Percentiles rank a stretch among this genome's conserved stretches.
These are phyloP conservation scores for Sipha maydis DNA, from an alignment of 2,888 invertebrate genomes.

Conservation along the genomic window DNA sequence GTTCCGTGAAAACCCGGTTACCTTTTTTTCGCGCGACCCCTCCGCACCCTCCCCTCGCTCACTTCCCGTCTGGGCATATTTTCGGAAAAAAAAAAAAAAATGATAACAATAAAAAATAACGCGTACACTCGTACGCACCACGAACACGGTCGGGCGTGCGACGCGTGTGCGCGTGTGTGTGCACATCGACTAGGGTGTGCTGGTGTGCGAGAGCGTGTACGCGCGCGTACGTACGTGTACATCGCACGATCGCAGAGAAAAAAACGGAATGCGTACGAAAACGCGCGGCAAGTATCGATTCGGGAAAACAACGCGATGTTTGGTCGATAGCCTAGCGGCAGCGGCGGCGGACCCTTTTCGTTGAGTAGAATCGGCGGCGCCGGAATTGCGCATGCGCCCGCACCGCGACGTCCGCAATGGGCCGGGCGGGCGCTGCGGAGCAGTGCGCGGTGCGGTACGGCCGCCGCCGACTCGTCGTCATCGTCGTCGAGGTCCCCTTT, in stretches of 20 bases:
- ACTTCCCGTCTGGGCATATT: too few species aligned
- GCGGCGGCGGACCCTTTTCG: slow-evolving; percentile 52
- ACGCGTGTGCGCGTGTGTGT: not conserved
- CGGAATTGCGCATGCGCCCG: slow-evolving; percentile 33
- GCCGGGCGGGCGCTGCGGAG: not conserved
- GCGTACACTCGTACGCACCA: too few species aligned
- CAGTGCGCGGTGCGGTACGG: not conserved
- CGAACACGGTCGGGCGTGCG: too few species aligned
- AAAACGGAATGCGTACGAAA: slow-evolving; percentile 20
- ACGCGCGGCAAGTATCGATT: slow-evolving; percentile 53
- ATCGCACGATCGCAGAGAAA: not conserved
- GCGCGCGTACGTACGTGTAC: not conserved
- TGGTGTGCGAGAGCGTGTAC: not conserved
- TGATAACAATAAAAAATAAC: too few species aligned
- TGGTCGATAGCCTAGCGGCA: slow-evolving; percentile 54
- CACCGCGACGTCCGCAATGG: not conserved
- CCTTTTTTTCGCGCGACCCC: too few species aligned
- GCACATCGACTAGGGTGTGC: not conserved
- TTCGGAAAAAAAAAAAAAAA: too few species aligned
- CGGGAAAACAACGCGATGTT: slow-evolving; percentile 57
- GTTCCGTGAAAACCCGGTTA: too few species aligned
- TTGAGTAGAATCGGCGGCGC: slow-evolving; percentile 17
- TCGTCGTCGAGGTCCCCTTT: slow-evolving; percentile 41
- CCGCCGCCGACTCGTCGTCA: not conserved
- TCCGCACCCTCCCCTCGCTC: too few species aligned